Base-by-base conservation (phyloP, 2,113 vertebrate genomes). In the Hyaena hyaena region DNA sequence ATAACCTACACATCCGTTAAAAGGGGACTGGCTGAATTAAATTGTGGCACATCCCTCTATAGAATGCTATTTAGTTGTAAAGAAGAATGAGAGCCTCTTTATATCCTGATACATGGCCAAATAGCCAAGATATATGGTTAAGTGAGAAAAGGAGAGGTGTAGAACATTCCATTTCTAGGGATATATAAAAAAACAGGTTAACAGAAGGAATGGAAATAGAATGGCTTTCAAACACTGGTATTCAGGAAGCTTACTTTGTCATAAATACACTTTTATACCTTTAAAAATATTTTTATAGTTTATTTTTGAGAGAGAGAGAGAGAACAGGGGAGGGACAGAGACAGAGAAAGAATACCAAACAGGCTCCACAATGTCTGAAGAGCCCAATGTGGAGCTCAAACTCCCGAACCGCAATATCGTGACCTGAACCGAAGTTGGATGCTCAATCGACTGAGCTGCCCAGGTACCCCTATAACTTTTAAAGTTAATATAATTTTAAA, bases 171-270 rank as follows among this genome's bases (percentile, higher is more conserved):
- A 17, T 90, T 89, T 83, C 39, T 83, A 24, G 28, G 26, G 15
- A 16, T 23, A 35, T 10, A 24, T n/a, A 73, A 91, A 66, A 89
- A 28, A 77, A 9, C 35, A 35, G 58, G 31, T 86, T 86, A 45
- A 28, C 10, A 21, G 39, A 79, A 71, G 39, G 48, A 55, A 86
- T 63, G 61, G 68, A 5, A 83, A 74, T 4, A 7, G 79, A 53
- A 48, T 50, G 39, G 21, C 24, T 94, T 83, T 94, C 74, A 66
- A 77, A 28, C 45, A 73, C 14, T 14, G 4, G 14, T 48, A 39
- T 91, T 73, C 24, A 19, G 31, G 24, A 92, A 81, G 68, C 15
- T 95, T 84, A 33, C 71, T 61, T 96, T 90, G 83, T 77, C 28
- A 23, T 85, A 84, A 88, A 35, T 63, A 76, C 8, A 66, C 31